A percentile compares a stretch with the other conserved stretches of the same genome.
phyloP scores from a whole-genome alignment of 2,113 vertebrate species.

The Apaloderma vittatum region DNA sequence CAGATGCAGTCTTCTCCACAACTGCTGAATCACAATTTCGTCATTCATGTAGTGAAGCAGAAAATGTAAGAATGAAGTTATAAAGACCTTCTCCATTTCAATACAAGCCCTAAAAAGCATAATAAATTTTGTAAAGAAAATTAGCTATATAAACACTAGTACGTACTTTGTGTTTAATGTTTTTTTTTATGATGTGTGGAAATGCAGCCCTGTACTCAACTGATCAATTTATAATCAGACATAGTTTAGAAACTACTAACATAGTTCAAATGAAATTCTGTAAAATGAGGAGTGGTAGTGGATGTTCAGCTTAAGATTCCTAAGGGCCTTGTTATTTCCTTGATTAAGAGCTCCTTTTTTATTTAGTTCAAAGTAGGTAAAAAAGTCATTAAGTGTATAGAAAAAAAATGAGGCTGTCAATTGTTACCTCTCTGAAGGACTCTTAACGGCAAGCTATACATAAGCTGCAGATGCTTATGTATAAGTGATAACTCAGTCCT shows the following conservation, averaged over 20 bases:
- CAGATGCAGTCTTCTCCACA: neutral
- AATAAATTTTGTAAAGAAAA: conserved; percentile 38
- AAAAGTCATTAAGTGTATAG: neutral
- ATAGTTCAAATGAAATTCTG: neutral
- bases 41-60: conserved; percentile 6
- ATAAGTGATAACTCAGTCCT: neutral
- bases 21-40: conserved; percentile 36
- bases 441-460: fast-evolving
- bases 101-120: neutral
- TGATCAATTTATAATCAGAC: neutral
- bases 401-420: neutral
- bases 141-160: conserved; percentile 17
- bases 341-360: neutral
- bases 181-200: conserved; percentile 5
- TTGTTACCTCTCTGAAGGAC: neutral
- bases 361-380: neutral
- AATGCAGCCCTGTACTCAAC: neutral
- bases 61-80: conserved; percentile 40
- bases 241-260: neutral
- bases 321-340: neutral
- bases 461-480: neutral
- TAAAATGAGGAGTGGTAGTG: neutral
- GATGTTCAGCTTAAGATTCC: neutral
- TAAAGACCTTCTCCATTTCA: conserved; percentile 27
- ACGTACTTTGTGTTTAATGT: neutral